phyloP scores from a whole-genome alignment of 2,113 vertebrate species.

The Chitala chitala region DNA sequence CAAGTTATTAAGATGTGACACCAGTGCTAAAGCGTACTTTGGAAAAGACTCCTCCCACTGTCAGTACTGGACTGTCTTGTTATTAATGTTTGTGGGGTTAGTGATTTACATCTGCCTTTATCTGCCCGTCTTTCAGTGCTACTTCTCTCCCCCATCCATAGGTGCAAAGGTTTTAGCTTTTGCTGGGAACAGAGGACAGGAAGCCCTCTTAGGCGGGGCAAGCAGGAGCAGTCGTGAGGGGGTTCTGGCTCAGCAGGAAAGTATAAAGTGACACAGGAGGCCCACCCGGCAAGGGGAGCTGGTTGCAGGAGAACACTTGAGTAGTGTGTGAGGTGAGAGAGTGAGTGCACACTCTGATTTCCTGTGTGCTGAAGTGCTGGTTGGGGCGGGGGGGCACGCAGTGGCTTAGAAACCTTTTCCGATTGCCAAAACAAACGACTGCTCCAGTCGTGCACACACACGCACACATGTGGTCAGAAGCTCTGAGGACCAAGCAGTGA shows the following conservation, averaged over 20 bases:
- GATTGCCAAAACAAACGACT: slow-evolving; percentile 2
- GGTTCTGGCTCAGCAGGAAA: slow-evolving; percentile 13
- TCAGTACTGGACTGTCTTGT: neutral
- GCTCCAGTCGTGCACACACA: neutral
- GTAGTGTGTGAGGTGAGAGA: slow-evolving; percentile 18
- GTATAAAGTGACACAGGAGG: neutral
- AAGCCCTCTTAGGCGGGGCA: neutral
- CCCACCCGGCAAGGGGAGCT: neutral
- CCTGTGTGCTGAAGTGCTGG: neutral
- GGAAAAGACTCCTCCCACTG: neutral
- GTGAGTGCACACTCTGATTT: no score
- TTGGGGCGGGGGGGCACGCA: neutral
- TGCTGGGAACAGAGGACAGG: neutral
- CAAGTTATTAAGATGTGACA: neutral
- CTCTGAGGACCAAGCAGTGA: no score
- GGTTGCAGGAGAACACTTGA: neutral
- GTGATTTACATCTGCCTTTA: neutral
- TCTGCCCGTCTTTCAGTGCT: neutral
- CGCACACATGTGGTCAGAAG: neutral
- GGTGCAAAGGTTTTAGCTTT: neutral
- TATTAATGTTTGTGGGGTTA: neutral
- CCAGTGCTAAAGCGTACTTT: neutral
- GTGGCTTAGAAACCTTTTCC: no score
- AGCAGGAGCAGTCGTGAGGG: slow-evolving; percentile 10
- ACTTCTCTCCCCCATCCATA: neutral